phyloP scores from a whole-genome alignment of 2,888 invertebrate species.

The Platycheirus rosarum region DNA sequence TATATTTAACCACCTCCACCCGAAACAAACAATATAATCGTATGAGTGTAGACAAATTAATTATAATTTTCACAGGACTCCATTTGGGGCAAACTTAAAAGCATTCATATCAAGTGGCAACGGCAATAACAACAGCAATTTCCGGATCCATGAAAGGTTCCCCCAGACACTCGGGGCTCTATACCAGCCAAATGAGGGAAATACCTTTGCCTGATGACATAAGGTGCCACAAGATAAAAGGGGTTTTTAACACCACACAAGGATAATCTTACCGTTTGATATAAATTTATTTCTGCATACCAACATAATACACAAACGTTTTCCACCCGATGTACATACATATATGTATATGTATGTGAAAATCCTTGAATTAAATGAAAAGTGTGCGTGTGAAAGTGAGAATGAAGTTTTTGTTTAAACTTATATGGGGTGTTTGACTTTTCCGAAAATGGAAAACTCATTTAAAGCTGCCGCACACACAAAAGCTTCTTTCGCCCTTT shows the following conservation, averaged over 20 bases:
- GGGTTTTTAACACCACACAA: constrained; percentile 58
- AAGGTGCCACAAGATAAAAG: constrained; percentile 40
- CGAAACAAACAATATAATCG: constrained; percentile 20
- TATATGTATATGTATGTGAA: constrained; percentile 25
- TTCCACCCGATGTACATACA: no score
- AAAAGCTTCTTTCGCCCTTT: constrained; percentile 75
- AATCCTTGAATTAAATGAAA: constrained; percentile 38
- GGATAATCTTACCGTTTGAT: constrained; percentile 55
- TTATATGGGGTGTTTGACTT: constrained; percentile 10
- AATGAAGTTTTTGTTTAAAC: neutral
- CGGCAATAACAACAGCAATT: constrained; percentile 62
- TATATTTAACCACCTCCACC: neutral
- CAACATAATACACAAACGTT: no score
- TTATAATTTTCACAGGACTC: constrained; percentile 51
- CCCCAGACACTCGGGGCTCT: constrained; percentile 21
- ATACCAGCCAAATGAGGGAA: neutral
- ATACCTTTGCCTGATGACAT: constrained; percentile 12
- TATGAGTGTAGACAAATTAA: constrained; percentile 55
- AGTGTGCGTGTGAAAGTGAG: constrained; percentile 18
- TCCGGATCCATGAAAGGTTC: constrained; percentile 44
- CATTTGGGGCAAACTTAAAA: constrained; percentile 17
- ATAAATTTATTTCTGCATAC: constrained; percentile 44
- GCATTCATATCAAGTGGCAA: constrained; percentile 48
- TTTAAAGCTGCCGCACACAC: constrained; percentile 45
- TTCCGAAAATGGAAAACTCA: constrained; percentile 35